phyloP scores from a whole-genome alignment of 2,888 invertebrate genomes.

The Lasius fuliginosus region DNA sequence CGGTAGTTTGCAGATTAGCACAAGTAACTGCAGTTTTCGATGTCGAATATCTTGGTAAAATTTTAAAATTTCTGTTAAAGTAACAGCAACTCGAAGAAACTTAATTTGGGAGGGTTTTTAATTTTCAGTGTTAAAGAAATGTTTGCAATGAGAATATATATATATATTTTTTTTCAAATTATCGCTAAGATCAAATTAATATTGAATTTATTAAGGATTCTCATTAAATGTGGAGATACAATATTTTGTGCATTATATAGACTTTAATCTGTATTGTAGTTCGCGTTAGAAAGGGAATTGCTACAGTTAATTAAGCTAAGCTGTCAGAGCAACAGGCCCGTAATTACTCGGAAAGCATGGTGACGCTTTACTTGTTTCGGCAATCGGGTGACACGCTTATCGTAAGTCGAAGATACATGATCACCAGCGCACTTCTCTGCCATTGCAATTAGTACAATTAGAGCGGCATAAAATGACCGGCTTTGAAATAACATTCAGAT shows the following conservation, averaged over 20 bases:
- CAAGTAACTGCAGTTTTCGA: background rate
- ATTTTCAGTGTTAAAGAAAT: background rate
- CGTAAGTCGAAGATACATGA: constrained; percentile 5
- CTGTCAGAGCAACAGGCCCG: constrained; percentile 3
- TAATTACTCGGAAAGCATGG: constrained; percentile 22
- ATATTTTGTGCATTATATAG: background rate
- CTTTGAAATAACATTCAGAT: background rate
- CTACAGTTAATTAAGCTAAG: constrained; percentile 33
- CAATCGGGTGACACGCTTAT: constrained; percentile 31
- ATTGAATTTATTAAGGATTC: background rate
- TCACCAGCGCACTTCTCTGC: background rate
- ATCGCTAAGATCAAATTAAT: background rate
- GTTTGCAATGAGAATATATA: background rate
- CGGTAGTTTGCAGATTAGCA: background rate
- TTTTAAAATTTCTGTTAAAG: background rate
- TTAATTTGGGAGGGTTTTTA: background rate
- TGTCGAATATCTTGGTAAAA: constrained; percentile 1
- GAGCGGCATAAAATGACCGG: background rate
- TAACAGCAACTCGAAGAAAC: background rate
- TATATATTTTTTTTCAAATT: background rate
- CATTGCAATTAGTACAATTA: constrained; percentile 21
- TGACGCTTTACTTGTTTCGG: constrained; percentile 38
- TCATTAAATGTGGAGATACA: background rate
- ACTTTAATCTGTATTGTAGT: background rate
- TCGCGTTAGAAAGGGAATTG: constrained; percentile 20